Conservation (phyloP, 1,140 invertebrate species). For the Coenobita brevimanus region DNA sequence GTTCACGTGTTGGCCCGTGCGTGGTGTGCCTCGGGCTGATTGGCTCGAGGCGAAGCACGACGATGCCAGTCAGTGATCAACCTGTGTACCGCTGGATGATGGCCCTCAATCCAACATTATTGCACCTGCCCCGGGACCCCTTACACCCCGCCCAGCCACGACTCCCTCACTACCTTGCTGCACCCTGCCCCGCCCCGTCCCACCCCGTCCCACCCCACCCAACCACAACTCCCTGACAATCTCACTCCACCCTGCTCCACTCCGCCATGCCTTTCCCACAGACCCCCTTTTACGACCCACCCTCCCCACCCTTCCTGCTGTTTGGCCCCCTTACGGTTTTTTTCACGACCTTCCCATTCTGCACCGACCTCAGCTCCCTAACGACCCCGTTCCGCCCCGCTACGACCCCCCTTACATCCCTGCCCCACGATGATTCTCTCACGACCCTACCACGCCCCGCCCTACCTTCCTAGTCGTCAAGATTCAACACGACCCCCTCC, state of each 20-base stretch:
- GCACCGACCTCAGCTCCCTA: no score
- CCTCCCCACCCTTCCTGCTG: no score
- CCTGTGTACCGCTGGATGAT: constrained; percentile 54
- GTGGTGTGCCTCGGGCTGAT: constrained; percentile 58
- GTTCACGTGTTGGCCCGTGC: constrained; percentile 66
- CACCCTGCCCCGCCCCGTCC: constrained; percentile 8
- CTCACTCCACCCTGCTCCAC: not conserved
- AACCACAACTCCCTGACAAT: not conserved
- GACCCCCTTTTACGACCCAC: no score
- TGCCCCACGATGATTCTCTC: no score
- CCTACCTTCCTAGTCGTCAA: no score
- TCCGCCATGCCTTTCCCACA: not conserved
- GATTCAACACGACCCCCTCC: no score
- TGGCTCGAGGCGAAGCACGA: constrained; percentile 58
- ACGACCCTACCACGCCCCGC: no score
- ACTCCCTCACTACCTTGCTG: not conserved
- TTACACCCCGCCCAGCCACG: constrained; percentile 45
- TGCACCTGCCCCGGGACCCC: constrained; percentile 39
- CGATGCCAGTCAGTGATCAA: constrained; percentile 53
- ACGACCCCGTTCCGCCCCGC: no score
- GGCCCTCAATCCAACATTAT: constrained; percentile 58
- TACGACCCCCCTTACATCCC: no score
- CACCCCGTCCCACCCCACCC: not conserved
- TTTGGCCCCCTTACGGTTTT: no score
- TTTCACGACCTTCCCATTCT: no score